Evolutionary conservation across 2,113 vertebrate genomes (phyloP).

Genomic region (Geothlypis trichas): DNA sequence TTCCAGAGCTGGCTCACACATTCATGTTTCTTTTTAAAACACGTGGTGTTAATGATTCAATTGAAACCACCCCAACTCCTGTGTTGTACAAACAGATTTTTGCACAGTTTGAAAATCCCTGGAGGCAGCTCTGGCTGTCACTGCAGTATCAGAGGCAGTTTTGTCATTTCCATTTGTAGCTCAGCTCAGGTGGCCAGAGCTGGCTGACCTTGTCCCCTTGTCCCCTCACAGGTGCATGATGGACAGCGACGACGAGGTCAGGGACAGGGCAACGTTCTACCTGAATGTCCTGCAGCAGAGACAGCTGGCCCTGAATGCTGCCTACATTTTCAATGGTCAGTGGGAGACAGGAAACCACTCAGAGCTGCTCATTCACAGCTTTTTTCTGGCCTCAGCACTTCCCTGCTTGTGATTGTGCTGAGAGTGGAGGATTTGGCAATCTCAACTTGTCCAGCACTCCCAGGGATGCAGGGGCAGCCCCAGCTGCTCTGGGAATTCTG

Average conservation of each 20-base stretch:
- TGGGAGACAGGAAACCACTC: background rate
- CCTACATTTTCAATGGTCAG: constrained; percentile 94
- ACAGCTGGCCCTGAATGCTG: constrained; percentile 92
- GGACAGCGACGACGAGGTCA: constrained; percentile 96
- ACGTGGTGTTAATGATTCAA: fast-evolving
- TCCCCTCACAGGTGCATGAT: constrained; percentile 90
- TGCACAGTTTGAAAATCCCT: fast-evolving
- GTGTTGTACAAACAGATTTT: fast-evolving
- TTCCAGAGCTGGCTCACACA: fast-evolving
- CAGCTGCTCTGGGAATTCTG: background rate
- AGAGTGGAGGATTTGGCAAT: background rate
- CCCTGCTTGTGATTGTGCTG: background rate
- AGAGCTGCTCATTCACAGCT: fast-evolving
- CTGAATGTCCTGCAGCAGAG: constrained; percentile 94
- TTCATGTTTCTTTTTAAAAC: fast-evolving
- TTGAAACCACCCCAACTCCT: no score
- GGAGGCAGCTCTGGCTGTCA: fast-evolving
- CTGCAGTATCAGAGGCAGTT: background rate
- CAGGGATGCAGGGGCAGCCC: background rate
- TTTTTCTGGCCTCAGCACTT: background rate
- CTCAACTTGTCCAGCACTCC: background rate
- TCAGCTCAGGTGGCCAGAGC: background rate
- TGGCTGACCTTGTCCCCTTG: background rate
- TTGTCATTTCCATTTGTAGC: background rate
- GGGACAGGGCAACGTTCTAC: constrained; percentile 97